These are phyloP conservation scores for Cordylochernes scorpioides DNA, from an alignment of 2,888 invertebrate species.

Conservation along the genomic window DNA sequence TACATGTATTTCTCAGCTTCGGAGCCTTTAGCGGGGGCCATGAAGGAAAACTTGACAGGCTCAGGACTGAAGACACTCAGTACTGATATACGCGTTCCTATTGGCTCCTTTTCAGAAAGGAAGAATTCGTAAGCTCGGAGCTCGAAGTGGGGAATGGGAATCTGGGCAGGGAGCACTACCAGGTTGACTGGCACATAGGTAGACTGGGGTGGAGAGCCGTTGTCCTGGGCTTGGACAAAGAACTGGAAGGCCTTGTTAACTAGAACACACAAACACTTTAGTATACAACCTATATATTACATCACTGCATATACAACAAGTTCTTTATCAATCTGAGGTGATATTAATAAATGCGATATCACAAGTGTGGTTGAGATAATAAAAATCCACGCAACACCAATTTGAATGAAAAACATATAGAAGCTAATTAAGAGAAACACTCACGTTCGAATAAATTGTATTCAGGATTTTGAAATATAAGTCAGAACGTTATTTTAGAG, in stretches of 20 bases:
- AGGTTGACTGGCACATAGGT: conserved; percentile 42
- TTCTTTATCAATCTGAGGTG: too few relatives aligned
- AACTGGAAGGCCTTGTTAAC: conserved; percentile 55
- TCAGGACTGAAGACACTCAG: conserved; percentile 37
- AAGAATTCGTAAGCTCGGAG: conserved; percentile 47
- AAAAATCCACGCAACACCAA: too few relatives aligned
- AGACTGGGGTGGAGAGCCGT: conserved; percentile 38
- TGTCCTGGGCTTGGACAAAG: conserved; percentile 63
- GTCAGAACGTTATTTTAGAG: too few relatives aligned
- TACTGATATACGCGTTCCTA: conserved; percentile 38
- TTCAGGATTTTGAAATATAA: too few relatives aligned
- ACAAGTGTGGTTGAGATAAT: too few relatives aligned
- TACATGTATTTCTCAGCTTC: conserved; percentile 21
- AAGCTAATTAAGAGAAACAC: too few relatives aligned
- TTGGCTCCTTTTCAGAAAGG: conserved; percentile 44
- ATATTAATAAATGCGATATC: too few relatives aligned
- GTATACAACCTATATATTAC: too few relatives aligned
- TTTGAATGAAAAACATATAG: too few relatives aligned
- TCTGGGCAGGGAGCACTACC: conserved; percentile 46
- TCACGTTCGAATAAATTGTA: too few relatives aligned
- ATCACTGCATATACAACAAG: too few relatives aligned
- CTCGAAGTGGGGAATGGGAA: conserved; percentile 42
- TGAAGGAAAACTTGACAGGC: conserved; percentile 31
- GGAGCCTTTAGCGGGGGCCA: conserved; percentile 25
- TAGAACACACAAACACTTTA: too few relatives aligned